Base-by-base conservation (phyloP, 2,113 vertebrate genomes). In the Cephalopterus ornatus region DNA sequence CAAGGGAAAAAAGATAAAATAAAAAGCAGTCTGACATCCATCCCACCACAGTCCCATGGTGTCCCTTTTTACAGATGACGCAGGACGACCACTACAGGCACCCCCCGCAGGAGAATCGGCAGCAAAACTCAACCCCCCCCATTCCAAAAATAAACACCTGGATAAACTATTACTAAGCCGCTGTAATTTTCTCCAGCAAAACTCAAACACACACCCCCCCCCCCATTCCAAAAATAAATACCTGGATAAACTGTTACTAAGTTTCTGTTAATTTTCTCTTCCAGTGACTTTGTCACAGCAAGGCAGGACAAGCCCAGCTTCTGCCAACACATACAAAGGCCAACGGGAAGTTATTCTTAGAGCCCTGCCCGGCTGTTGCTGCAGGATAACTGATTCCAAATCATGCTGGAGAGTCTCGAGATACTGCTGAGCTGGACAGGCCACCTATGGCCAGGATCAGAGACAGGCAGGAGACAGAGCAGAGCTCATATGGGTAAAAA, bases 321-420 rank as follows among this genome's bases (percentile, higher is more conserved):
- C 88, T 90, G 95, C 89, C 46, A 91, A 22, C 46, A 14, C 88
- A 93, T 46, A 85, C 86, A 95, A 96, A 97, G 92, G 77, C 86
- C 79, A 85, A 33, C 9, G 27, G 81, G 37, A 95, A 92, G 89
- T 97, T 95, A 96, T 95, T 96, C 96, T 97, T 94, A 93, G 91
- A 86, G 93, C 53, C 42, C 93, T 88, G 88, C 87, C 93, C 2
- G 24, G 85, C 92, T 92, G 93, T 80, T 96, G 58, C 80, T 95
- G 86, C 47, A 58, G 96, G 77, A 95, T 92, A 91, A 52, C 67
- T 62, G 77, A 85, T 94, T 95, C 91, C 32, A 8, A 96, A 95
- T 95, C 92, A 26, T 30, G 32, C 84, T 61, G 85, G 92, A 85
- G 91, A 86, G 96, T 55, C 86, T 88, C 22, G 39, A 66, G 94